Conservation (phyloP, 2,113 vertebrate species). For the Tenebrosternarchus preto region DNA sequence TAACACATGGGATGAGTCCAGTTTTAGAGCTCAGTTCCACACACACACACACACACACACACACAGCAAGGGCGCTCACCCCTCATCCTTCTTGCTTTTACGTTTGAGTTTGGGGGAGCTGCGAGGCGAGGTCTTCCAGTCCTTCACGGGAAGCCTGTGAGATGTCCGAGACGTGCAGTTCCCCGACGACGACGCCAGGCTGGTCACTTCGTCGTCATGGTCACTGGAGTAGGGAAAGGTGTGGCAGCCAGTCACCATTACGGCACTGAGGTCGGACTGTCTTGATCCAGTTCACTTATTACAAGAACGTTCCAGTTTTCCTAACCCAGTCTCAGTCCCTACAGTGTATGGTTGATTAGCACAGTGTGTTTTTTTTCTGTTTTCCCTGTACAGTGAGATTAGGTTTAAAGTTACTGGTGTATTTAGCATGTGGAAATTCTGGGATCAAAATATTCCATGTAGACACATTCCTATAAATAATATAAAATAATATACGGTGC, state of each 20-base stretch:
- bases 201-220: slow-evolving; percentile 92
- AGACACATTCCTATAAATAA: no score
- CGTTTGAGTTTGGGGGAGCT: slow-evolving; percentile 88
- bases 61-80: slow-evolving; percentile 67
- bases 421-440: no score
- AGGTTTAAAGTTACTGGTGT: no score
- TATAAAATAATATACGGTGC: no score
- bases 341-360: no score
- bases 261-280: no score
- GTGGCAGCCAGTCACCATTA: background rate
- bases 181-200: slow-evolving; percentile 83
- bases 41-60: background rate
- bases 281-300: no score
- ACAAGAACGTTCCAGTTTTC: no score
- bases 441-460: no score
- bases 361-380: no score
- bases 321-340: no score
- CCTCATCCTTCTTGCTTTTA: slow-evolving; percentile 88
- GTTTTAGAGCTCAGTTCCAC: background rate
- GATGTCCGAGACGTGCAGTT: slow-evolving; percentile 83
- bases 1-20: background rate
- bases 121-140: slow-evolving; percentile 92
- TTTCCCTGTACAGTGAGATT: no score
- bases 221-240: slow-evolving; percentile 74
- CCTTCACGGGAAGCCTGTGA: slow-evolving; percentile 88